Conservation (phyloP, 2,888 invertebrate genomes). For the Drosophila flavopinicola region DNA sequence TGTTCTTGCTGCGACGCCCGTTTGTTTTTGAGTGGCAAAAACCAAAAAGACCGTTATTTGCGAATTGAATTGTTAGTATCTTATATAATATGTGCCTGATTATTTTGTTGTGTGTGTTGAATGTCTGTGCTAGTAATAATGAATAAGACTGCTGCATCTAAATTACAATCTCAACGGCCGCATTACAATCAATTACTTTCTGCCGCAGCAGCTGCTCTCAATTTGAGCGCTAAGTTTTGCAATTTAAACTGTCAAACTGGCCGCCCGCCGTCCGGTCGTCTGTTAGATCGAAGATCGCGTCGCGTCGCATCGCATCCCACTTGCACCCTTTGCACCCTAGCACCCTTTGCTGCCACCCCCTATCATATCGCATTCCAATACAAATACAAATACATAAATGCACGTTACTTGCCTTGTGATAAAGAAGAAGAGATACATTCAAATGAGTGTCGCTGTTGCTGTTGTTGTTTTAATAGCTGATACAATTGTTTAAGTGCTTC, state of each 20-base stretch:
- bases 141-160: constrained; percentile 35
- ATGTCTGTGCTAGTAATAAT: constrained; percentile 14
- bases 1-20: constrained; percentile 24
- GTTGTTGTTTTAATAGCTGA: neutral
- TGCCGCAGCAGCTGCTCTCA: constrained; percentile 23
- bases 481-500: neutral
- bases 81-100: neutral
- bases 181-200: constrained; percentile 42
- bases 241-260: constrained; percentile 34
- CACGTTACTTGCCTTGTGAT: too few species aligned
- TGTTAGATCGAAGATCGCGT: constrained; percentile 10
- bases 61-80: constrained; percentile 37
- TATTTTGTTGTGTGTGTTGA: constrained; percentile 7
- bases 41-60: constrained; percentile 37
- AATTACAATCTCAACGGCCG: constrained; percentile 47
- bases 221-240: constrained; percentile 18
- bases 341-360: neutral
- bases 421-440: neutral
- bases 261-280: constrained; percentile 10
- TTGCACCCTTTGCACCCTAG: neutral
- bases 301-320: neutral
- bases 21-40: constrained; percentile 16
- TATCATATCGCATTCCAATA: constrained; percentile 18
- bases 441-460: neutral
- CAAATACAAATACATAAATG: constrained; percentile 11